Base-by-base conservation (phyloP, 2,113 vertebrate species). In the Brevimyrus niger region DNA sequence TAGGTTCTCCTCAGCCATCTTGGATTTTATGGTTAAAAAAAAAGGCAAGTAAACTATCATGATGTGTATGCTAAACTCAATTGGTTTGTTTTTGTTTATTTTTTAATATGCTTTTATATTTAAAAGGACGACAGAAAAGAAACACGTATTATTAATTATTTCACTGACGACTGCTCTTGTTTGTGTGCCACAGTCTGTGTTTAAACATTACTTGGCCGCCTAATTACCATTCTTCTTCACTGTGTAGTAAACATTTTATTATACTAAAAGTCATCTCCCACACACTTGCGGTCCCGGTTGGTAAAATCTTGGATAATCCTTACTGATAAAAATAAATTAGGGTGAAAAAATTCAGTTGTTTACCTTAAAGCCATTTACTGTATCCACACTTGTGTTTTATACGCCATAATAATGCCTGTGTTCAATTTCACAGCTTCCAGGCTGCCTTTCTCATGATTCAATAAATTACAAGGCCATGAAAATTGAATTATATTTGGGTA, bases 301-400 rank as follows among this genome's bases (percentile, higher is more conserved):
- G 93, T 94, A 92, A 95, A 94, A 94, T 95, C 95, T 94, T 95
- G 95, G 94, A 94, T 90, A 94, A 91, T 92, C 92, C 92, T 93
- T 38, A 90, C 92, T 95, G 93, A 94, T 94, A 95, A 90, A 91
- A 93, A 93, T 95, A 95, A 94, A 95, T 94, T 93, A 93, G 35
- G 27, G 50, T 13, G 46, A 93, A 92, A 92, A 92, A 90, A 91
- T 92, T 69, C 88, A 92, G 93, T 91, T 92, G 90, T 93, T 92
- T 92, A 90, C 92, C 93, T 93, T 90, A 89, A 90, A 89, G 92
- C 89, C 93, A 92, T 94, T 88, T 92, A 90, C 89, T 91, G 92
- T 93, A 90, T 91, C 90, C 91, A 92, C 92, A 93, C 92, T 93
- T 94, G 91, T 65, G 91, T 91, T 90, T 91, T 93, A 94, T 94